Percentiles rank a stretch among this genome's conserved stretches.
phyloP scores from a whole-genome alignment of 2,888 invertebrate species.

The Temnothorax ravouxi region DNA sequence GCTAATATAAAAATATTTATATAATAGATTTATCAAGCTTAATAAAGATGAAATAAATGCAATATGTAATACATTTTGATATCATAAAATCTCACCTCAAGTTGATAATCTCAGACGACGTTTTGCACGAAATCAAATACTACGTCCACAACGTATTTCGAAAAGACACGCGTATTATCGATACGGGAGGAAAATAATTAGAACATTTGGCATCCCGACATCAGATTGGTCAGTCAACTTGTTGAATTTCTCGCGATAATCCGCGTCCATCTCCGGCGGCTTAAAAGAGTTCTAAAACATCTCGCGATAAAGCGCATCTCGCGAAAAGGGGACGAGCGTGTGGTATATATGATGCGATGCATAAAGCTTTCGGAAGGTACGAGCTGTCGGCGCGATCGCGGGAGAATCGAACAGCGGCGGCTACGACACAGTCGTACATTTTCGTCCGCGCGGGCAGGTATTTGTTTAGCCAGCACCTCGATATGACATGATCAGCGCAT shows the following conservation, averaged over 20 bases:
- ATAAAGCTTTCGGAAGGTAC: slow-evolving; percentile 51
- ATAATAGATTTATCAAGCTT: background rate
- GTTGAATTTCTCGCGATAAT: slow-evolving; percentile 50
- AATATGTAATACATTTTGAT: background rate
- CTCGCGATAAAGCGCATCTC: slow-evolving; percentile 24
- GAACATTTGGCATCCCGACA: slow-evolving; percentile 12
- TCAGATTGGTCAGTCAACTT: slow-evolving; percentile 44
- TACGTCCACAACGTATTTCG: background rate
- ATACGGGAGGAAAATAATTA: slow-evolving; percentile 10
- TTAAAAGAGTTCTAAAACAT: slow-evolving; percentile 32
- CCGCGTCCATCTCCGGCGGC: slow-evolving; percentile 17
- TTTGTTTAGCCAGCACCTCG: slow-evolving; percentile 84
- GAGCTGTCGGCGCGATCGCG: slow-evolving; percentile 57
- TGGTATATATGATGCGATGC: slow-evolving; percentile 6
- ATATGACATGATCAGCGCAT: slow-evolving; percentile 86
- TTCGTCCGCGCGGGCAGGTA: slow-evolving; percentile 74
- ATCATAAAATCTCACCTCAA: background rate
- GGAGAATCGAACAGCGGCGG: slow-evolving; percentile 62
- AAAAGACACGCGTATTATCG: background rate
- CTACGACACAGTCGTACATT: slow-evolving; percentile 74
- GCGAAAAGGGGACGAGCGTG: background rate
- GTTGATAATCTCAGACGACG: background rate
- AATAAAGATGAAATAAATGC: background rate
- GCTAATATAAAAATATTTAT: background rate
- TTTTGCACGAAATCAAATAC: background rate